Percentiles rank a stretch among this genome's conserved stretches.
These are phyloP conservation scores for Todiramphus saurophagus DNA, from an alignment of 2,113 vertebrate genomes.

Conservation along the genomic window DNA sequence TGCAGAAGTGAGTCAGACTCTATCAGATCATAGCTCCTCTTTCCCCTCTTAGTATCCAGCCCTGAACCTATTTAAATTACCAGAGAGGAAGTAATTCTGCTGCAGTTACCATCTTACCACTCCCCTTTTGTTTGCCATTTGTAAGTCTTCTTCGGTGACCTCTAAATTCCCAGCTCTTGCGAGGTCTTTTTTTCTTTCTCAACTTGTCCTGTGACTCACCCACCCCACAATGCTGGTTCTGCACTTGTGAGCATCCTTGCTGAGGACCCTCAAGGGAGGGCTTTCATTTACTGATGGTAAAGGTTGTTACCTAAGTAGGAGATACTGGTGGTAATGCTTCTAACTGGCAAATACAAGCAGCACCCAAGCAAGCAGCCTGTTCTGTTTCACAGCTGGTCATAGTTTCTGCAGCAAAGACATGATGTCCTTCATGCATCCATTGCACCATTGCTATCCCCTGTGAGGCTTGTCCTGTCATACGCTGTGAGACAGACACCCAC, in stretches of 20 bases:
- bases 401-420: neutral
- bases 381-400: neutral
- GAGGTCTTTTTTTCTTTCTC: neutral
- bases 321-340: neutral
- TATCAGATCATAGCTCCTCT: fast-evolving
- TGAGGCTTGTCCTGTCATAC: neutral
- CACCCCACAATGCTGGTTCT: fast-evolving
- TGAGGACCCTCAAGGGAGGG: neutral
- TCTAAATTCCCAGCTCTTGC: neutral
- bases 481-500: neutral
- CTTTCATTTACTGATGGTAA: neutral
- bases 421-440: neutral
- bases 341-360: neutral
- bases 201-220: neutral
- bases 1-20: fast-evolving
- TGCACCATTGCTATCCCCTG: neutral
- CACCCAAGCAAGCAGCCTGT: neutral
- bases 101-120: neutral
- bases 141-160: fast-evolving
- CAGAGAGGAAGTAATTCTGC: neutral
- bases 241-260: fast-evolving
- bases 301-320: neutral
- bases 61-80: neutral
- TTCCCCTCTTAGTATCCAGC: neutral
- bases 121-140: neutral